A percentile compares a stretch with the other conserved stretches of the same genome.
Evolutionary conservation across 2,888 invertebrate genomes (phyloP).

Genomic region (Xanthorhoe spadicearia): DNA sequence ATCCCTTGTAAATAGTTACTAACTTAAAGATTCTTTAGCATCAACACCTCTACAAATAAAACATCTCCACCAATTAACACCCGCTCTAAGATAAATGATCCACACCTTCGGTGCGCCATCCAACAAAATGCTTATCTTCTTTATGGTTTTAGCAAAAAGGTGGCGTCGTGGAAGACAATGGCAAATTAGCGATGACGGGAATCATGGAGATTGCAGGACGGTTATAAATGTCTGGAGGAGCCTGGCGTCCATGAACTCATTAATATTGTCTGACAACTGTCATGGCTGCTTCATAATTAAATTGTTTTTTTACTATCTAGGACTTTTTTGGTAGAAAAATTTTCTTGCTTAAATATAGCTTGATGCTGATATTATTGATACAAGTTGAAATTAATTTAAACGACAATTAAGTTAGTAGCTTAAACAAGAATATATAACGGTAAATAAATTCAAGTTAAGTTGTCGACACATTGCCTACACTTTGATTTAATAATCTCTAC

Average conservation of each 20-base stretch:
- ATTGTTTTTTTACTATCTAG: neutral
- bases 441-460: too few species aligned
- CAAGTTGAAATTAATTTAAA: too few species aligned
- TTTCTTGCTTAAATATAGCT: too few species aligned
- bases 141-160: conserved; percentile 80
- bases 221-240: conserved; percentile 64
- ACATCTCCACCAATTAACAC: conserved; percentile 50
- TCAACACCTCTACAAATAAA: conserved; percentile 27
- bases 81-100: conserved; percentile 58
- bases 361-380: too few species aligned
- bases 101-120: conserved; percentile 51
- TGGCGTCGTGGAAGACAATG: conserved; percentile 83
- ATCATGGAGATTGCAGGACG: conserved; percentile 68
- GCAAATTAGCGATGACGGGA: conserved; percentile 84
- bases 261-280: conserved; percentile 43
- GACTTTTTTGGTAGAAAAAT: neutral
- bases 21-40: neutral
- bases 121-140: conserved; percentile 77
- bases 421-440: too few species aligned
- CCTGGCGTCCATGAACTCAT: conserved; percentile 44
- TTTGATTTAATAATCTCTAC: too few species aligned
- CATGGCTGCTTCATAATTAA: conserved; percentile 30
- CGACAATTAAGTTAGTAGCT: too few species aligned
- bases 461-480: too few species aligned
- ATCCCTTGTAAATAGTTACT: neutral